Base-by-base conservation (phyloP, 2,113 vertebrate species). In the Cynocephalus volans region DNA sequence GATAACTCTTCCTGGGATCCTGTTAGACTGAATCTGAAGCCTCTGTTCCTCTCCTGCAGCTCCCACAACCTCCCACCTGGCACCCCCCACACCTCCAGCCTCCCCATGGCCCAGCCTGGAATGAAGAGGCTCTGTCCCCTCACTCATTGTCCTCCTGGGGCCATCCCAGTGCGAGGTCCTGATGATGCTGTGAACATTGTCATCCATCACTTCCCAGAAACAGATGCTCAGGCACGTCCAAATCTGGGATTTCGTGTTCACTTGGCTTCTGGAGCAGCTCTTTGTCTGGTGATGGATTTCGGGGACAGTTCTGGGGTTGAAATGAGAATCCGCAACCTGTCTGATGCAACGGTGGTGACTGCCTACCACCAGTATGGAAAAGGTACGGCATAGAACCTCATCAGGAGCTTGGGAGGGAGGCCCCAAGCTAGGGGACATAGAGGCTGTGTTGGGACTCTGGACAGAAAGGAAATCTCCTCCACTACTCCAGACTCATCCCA, bases 281-380 rank as follows among this genome's bases (percentile, higher is more conserved):
- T 89, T 24, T 84, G 73, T 77, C 96, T 98, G 62, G 36, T 15
- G 11, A n/a, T 97, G 56, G 96, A 96, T 36, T 98, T 98, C 1
- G 97, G 98, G 69, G 98, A 98, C 26, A 36, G 52, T 28, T 89
- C 62, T 3, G 41, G n/a, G 10, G 19, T 96, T 8, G 90, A 86
- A 67, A 73, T 96, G 62, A 95, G 64, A 36, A 72, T 95, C n/a
- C 28, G 0, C 26, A 24, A 88, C 0, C 3, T 50, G 15, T 31
- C 95, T 3, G 56, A 50, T 8, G 69, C 87, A 31, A 15, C 31
- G 6, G 24, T 3, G 0, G 48, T 97, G 36, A 97, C 94, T 13
- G 56, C 69, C 69, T 93, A 14, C 80, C 98, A 98, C 91, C 94
- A 41, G 58, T 98, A 97, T 36, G 36, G 56, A 36, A 93, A 41